Conservation (phyloP, 2,888 invertebrate species). For the Cyclophora albipunctata region DNA sequence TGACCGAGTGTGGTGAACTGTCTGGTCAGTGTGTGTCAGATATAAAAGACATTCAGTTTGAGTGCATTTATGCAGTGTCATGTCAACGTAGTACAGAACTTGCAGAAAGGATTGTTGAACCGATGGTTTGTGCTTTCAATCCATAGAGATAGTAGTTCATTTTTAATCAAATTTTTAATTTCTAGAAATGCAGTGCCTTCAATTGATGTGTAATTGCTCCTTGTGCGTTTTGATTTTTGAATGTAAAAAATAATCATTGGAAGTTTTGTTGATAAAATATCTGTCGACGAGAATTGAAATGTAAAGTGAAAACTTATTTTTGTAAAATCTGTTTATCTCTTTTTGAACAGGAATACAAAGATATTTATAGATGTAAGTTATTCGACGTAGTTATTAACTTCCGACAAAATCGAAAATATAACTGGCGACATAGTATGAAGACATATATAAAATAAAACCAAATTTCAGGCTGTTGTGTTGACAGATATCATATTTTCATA, state of each 20-base stretch:
- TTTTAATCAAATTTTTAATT: conserved; percentile 6
- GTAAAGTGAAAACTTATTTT: conserved; percentile 16
- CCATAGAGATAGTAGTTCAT: too few relatives aligned
- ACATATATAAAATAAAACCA: too few relatives aligned
- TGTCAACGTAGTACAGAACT: conserved; percentile 3
- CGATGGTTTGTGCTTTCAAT: not conserved
- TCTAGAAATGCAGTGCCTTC: conserved; percentile 63
- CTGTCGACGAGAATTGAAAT: conserved; percentile 6
- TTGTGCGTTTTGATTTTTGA: conserved; percentile 31
- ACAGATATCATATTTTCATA: conserved; percentile 1
- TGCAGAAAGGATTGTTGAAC: conserved; percentile 1
- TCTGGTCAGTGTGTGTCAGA: conserved; percentile 3
- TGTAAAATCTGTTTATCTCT: conserved; percentile 15
- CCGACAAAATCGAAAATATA: too few relatives aligned
- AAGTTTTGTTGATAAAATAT: conserved; percentile 18
- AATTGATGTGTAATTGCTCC: conserved; percentile 42
- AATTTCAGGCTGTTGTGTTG: not conserved
- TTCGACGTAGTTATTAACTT: conserved; percentile 1
- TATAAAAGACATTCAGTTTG: conserved; percentile 12
- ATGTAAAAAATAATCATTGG: conserved; percentile 21
- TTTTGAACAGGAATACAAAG: conserved; percentile 9
- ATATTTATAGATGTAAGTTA: conserved; percentile 14
- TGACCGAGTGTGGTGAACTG: not conserved
- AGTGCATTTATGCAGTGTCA: conserved; percentile 7
- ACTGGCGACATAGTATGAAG: too few relatives aligned